Base-by-base conservation (phyloP, 2,888 invertebrate species). In the Phragmatobia fuliginosa region DNA sequence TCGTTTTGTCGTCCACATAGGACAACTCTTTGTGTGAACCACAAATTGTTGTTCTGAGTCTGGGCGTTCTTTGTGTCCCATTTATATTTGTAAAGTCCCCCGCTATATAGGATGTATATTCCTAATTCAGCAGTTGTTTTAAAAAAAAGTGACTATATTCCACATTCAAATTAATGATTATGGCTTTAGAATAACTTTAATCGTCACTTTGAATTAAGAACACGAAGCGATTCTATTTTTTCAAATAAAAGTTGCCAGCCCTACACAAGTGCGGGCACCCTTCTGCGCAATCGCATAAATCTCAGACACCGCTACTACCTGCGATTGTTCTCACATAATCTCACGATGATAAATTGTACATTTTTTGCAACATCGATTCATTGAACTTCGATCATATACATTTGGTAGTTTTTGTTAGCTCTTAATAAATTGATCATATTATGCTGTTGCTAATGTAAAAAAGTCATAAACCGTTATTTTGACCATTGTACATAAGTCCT, bases 281-380 rank as follows among this genome's bases (percentile, higher is more conserved):
- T 67, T 61, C 71, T 74, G 64, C 74, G 70, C 70, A 61, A 64
- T 52, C 66, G 60, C 71, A 82, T 82, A 76, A 77, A 82, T 82
- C 78, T 78, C 74, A 38, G 62, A 41, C 61, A 32, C 73, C 62
- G 62, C 62, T 68, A 72, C 76, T 70, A 59, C 70, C 76, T 66
- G 69, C 68, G 76, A 80, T 80, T 82, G 81, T 82, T 77, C 82
- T 78, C 82, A 77, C 75, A 77, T 80, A 77, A 76, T 75, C 71
- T 72, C 66, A 71, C 62, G 70, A 75, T 75, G 75, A 80, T 82
- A 76, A 82, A 79, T 82, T 82, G 75, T 74, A 70, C 66, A 73
- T 81, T 80, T 81, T 81, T 81, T 79, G 69, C 59, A 18, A 67
- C 67, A 75, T 70, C 70, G 71, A 76, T 82, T 80, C 80, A 82